A percentile compares a stretch with the other conserved stretches of the same genome.
Evolutionary conservation across 2,888 invertebrate species (phyloP).

Genomic region (Macroteleia sp.): DNA sequence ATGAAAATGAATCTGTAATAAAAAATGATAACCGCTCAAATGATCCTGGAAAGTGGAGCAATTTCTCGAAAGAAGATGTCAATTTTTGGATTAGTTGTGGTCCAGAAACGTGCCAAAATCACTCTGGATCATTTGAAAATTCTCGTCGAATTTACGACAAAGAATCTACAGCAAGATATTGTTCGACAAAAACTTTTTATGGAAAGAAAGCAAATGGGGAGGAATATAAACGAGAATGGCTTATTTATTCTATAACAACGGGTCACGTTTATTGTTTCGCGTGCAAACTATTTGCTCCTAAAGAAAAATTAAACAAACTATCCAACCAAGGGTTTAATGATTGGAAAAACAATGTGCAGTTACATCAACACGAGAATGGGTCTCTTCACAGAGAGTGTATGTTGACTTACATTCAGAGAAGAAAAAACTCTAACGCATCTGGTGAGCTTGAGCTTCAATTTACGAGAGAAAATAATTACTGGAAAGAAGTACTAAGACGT

Average conservation of each 20-base stretch:
- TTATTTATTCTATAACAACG: not conserved
- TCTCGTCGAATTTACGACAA: slow-evolving; percentile 16
- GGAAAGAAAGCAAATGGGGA: slow-evolving; percentile 39
- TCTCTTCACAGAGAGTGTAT: slow-evolving; percentile 13
- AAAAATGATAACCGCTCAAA: slow-evolving; percentile 1
- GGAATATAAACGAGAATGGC: slow-evolving; percentile 36
- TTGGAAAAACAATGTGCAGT: slow-evolving; percentile 4
- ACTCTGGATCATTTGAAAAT: slow-evolving; percentile 14
- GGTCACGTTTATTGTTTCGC: slow-evolving; percentile 1
- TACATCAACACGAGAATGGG: slow-evolving; percentile 9
- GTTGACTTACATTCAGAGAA: slow-evolving; percentile 5
- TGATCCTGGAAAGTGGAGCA: slow-evolving; percentile 18
- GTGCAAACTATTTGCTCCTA: not conserved
- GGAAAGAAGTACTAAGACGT: slow-evolving; percentile 49
- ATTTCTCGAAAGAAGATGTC: not conserved
- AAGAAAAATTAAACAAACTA: not conserved
- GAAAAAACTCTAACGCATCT: not conserved
- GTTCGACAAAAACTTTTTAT: slow-evolving; percentile 11
- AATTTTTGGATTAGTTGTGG: slow-evolving; percentile 33
- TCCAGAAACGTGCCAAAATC: slow-evolving; percentile 25
- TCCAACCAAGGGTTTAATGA: slow-evolving; percentile 4
- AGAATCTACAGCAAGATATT: slow-evolving; percentile 34
- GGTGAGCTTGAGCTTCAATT: no score
- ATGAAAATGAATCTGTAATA: not conserved
- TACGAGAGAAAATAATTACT: slow-evolving; percentile 16